A percentile compares a stretch with the other conserved stretches of the same genome.
These are phyloP conservation scores for Dermochelys coriacea DNA, from an alignment of 2,797 vertebrate species.

Conservation along the genomic window DNA sequence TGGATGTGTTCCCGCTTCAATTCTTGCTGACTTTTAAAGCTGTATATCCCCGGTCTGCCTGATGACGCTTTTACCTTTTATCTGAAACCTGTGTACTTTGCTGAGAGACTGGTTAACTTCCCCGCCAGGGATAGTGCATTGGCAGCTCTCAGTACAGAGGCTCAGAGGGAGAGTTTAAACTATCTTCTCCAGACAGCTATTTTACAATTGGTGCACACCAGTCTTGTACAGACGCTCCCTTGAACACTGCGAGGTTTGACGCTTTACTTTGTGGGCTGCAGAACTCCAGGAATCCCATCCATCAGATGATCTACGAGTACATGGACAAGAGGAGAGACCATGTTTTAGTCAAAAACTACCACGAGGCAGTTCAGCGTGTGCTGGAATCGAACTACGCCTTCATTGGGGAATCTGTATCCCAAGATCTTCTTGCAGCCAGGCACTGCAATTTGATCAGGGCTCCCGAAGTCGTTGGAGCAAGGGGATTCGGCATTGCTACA, in stretches of 20 bases:
- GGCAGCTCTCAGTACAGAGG: background rate
- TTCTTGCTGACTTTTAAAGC: background rate
- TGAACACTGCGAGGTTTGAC: background rate
- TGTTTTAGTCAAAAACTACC: slow-evolving; percentile 76
- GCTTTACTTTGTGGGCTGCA: slow-evolving; percentile 56
- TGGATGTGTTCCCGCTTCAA: background rate
- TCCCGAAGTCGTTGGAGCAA: slow-evolving; percentile 83
- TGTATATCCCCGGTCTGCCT: accelerated
- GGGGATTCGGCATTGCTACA: slow-evolving; percentile 87
- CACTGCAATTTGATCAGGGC: slow-evolving; percentile 85
- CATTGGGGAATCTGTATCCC: slow-evolving; percentile 88
- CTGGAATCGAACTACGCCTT: slow-evolving; percentile 89
- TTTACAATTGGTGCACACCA: accelerated
- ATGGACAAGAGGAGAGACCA: slow-evolving; percentile 88
- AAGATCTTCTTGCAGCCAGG: slow-evolving; percentile 85
- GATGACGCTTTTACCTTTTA: background rate
- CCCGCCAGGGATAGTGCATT: too few species aligned
- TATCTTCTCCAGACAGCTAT: background rate
- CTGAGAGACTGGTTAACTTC: background rate
- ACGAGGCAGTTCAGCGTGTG: slow-evolving; percentile 83
- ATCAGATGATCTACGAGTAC: slow-evolving; percentile 86
- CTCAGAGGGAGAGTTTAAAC: background rate
- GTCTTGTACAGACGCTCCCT: accelerated
- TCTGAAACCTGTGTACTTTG: background rate
- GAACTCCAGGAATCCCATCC: slow-evolving; percentile 85